Evolutionary conservation across 2,113 vertebrate species (phyloP).

Genomic region (Rattus norvegicus): DNA sequence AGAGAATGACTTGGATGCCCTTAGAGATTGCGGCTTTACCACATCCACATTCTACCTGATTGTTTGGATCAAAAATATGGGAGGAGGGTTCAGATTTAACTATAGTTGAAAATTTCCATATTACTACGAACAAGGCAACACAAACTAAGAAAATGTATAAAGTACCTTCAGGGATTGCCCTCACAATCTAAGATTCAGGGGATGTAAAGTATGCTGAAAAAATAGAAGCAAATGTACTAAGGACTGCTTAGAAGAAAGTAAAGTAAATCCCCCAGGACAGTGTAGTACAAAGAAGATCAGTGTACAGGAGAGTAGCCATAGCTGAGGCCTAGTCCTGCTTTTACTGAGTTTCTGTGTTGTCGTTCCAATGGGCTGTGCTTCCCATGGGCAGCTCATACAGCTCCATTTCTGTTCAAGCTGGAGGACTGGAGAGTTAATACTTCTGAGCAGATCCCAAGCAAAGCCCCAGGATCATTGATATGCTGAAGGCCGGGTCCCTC

Average conservation of each 20-base stretch:
- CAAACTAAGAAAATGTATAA: neutral
- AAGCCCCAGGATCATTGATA: neutral
- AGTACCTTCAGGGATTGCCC: neutral
- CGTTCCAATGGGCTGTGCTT: neutral
- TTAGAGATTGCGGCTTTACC: neutral
- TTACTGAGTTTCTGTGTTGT: neutral
- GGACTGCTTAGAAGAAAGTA: neutral
- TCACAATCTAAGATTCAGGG: neutral
- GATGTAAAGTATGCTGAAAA: neutral
- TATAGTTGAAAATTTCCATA: neutral
- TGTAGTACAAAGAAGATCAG: neutral
- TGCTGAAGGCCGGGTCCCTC: neutral
- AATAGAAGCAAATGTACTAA: neutral
- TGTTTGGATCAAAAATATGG: neutral
- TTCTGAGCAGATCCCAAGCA: neutral
- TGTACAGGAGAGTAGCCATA: neutral
- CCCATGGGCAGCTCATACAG: neutral
- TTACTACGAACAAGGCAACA: neutral
- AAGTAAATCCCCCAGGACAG: neutral
- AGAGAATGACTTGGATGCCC: accelerated
- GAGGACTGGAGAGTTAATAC: neutral
- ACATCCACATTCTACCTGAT: neutral
- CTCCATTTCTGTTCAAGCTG: neutral
- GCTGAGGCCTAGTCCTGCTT: neutral
- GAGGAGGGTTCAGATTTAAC: neutral